phyloP scores from a whole-genome alignment of 1,140 invertebrate species.

The Plectrocnemia conspersa region DNA sequence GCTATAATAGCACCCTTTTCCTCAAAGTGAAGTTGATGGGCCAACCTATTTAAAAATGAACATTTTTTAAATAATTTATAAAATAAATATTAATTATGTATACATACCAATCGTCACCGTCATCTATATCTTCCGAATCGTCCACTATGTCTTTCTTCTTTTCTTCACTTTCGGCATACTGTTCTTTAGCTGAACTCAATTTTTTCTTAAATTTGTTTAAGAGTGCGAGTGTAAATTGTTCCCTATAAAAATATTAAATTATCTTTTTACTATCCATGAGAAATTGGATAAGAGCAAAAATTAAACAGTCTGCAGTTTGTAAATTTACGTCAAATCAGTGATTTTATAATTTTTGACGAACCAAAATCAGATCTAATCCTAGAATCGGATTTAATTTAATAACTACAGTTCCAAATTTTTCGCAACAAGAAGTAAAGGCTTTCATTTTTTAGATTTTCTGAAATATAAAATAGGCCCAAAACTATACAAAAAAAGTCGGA shows the following conservation, averaged over 20 bases:
- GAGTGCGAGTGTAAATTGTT: conserved; percentile 70
- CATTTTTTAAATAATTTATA: conserved; percentile 9
- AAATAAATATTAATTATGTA: conserved; percentile 20
- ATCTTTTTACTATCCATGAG: no score
- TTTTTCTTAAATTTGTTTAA: conserved; percentile 81
- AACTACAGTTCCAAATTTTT: no score
- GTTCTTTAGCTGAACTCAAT: conserved; percentile 63
- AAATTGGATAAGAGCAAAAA: no score
- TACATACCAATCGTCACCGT: conserved; percentile 47
- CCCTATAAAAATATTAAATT: conserved; percentile 52
- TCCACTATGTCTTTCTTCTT: conserved; percentile 22
- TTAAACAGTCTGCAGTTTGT: no score
- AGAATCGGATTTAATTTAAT: no score
- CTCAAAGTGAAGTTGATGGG: conserved; percentile 75
- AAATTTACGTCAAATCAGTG: no score
- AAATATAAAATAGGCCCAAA: no score
- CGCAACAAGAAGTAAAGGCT: no score
- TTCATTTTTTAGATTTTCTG: no score
- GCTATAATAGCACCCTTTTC: conserved; percentile 73
- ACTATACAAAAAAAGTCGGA: no score
- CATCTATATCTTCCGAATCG: conserved; percentile 46
- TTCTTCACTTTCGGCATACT: conserved; percentile 42
- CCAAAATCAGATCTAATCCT: no score
- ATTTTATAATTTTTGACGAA: no score
- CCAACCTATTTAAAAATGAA: conserved; percentile 60